Conservation (phyloP, 2,113 vertebrate species). For the Neopipo cinnamomea region DNA sequence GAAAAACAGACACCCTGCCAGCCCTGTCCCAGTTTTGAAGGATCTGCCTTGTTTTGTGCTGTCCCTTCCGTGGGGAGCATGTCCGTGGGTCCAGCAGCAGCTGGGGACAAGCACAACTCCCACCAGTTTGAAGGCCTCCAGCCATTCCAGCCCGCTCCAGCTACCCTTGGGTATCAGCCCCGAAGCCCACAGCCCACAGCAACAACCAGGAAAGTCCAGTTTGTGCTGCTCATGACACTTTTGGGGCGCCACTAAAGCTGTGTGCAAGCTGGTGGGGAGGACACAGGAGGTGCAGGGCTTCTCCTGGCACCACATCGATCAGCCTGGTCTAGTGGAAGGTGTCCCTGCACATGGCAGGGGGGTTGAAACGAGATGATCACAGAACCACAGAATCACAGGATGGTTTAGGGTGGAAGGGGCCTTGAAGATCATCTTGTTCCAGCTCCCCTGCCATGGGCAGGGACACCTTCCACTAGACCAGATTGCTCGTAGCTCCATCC, state of each 20-base stretch:
- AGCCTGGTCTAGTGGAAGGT: background rate
- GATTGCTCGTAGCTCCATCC: fast-evolving
- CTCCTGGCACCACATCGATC: fast-evolving
- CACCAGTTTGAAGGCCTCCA: background rate
- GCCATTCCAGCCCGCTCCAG: background rate
- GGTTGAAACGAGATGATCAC: fast-evolving
- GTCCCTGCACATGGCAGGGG: background rate
- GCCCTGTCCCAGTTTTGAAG: background rate
- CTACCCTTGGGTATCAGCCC: background rate
- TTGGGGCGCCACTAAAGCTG: background rate
- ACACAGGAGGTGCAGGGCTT: background rate
- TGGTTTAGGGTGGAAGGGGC: background rate
- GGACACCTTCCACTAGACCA: fast-evolving
- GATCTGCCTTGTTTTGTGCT: background rate
- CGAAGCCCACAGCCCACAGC: fast-evolving
- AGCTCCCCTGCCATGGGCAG: background rate
- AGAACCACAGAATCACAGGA: background rate
- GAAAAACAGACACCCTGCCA: fast-evolving
- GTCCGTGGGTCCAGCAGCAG: background rate
- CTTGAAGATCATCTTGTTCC: fast-evolving
- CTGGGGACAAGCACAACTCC: background rate
- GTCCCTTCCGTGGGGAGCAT: fast-evolving
- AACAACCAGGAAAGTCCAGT: background rate
- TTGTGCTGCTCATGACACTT: background rate
- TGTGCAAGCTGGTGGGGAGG: background rate